Evolutionary conservation across 2,888 invertebrate species (phyloP), one percentile per base, ranked within the genome.

Genomic region (Xestia sexstrigata): DNA sequence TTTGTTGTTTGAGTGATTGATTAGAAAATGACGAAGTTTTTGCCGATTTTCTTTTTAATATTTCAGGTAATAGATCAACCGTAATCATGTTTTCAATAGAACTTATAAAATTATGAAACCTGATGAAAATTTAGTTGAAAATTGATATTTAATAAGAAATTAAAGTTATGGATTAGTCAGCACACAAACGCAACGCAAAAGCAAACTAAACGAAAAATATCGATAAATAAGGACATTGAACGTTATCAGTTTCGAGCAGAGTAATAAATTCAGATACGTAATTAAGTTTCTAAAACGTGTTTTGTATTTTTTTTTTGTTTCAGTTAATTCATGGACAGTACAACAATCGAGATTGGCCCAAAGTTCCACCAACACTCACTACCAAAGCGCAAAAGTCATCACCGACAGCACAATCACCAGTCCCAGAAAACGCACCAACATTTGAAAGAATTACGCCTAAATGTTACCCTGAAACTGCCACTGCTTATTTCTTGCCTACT

Each of bases 401-500:
- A 5, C 15, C 79, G 69, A 66, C 1, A 60, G 60, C 60, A 60
- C 58, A 66, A 66, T 20, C 45, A 58, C 23, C 66, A 60, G 6
- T 20, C 7, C 69, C 77, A 75, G 67, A 63, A 45, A 69, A 74
- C 35, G 35, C 26, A 71, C 66, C 74, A 78, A 70, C n/a, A 65
- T 52, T 74, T 76, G 78, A 78, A 30, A 63, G 39, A 69, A 62
- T 45, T 20, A 74, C 66, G 8, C 84, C 90, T 63, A 91, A 88
- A 85, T 87, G 89, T 60, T 86, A 79, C 8, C 89, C 91, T 35
- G 79, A 89, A 67, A 85, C 89, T 0, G 90, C 92, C 0, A 86
- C 68, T 15, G 92, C 87, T 0, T 92, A 91, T 81, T 92, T 90
- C 58, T 52, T 92, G 45, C 88, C 90, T 1, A 76, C 87, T 3